Base-by-base conservation (phyloP, 2,888 invertebrate genomes). In the Oxyteleia sp. region DNA sequence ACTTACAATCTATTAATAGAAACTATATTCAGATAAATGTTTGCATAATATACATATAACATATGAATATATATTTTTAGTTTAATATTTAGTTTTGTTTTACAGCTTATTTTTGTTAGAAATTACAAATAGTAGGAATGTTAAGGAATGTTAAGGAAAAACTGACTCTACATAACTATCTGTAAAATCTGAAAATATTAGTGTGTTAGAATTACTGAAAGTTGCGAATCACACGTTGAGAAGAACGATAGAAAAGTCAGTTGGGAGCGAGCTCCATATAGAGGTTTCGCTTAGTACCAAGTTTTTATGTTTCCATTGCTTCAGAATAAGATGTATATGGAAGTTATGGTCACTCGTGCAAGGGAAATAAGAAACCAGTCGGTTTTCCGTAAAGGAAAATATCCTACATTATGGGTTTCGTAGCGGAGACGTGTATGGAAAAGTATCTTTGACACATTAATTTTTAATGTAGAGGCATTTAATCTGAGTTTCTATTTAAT, bases 301-400 rank as follows among this genome's bases (percentile, higher is more conserved):
- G 74, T 74, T 64, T 74, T 64, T 64, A 51, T 45, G 29, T 23
- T 41, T 29, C 15, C 51, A 49, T 74, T 63, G 72, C 63, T 11
- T 74, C 45, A 63, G 63, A 74, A 26, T 53, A n/a, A 45, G 72
- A 43, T 74, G 72, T 63, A 63, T 74, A 63, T 53, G 72, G 72
- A 43, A 63, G 72, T 53, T 63, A 8, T 57, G 47, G 57, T 0
- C 1, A 11, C 26, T 51, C 15, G 16, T 7, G 13, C 4, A 41
- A 16, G 41, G 4, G 10, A 69, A 49, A 20, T 49, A 29, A 69
- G 69, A 57, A 57, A 57, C 20, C 20, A 47, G 74, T 45, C 29
- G 35, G 26, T 53, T 74, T 63, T 55, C 64, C 47, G 45, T 45
- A 64, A 45, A 64, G n/a, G 63, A 35, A 64, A 61, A 55, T 38